Conservation (phyloP, 2,113 vertebrate genomes). For the Nothoprocta pentlandii region DNA sequence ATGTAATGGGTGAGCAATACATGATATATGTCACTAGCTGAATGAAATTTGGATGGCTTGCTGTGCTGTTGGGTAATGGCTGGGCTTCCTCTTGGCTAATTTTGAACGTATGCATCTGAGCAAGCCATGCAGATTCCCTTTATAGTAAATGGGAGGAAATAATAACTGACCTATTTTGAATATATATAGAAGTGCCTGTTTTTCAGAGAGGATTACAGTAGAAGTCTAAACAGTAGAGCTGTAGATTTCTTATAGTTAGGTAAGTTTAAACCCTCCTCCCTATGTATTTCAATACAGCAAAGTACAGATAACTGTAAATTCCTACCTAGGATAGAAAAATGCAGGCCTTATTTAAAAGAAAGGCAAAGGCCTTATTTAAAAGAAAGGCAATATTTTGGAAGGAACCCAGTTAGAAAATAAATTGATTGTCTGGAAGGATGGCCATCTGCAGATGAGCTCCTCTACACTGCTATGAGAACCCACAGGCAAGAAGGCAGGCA, state of each 20-base stretch:
- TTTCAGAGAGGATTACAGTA: not conserved
- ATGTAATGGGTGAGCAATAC: not conserved
- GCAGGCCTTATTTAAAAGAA: not conserved
- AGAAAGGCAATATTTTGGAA: not conserved
- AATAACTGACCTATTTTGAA: not conserved
- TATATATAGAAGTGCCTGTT: not conserved
- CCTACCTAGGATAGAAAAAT: not conserved
- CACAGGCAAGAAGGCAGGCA: not conserved
- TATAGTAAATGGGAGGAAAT: slow-evolving; percentile 13
- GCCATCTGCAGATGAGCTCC: not conserved
- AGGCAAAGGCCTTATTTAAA: not conserved
- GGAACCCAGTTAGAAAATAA: not conserved
- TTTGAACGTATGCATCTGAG: slow-evolving; percentile 32
- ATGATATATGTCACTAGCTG: not conserved
- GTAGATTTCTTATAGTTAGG: not conserved
- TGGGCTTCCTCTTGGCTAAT: slow-evolving; percentile 4
- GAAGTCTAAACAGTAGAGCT: not conserved
- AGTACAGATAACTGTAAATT: not conserved
- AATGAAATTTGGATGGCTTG: not conserved
- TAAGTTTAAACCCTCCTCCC: not conserved
- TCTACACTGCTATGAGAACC: not conserved
- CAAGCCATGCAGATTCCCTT: not conserved
- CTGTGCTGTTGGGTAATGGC: not conserved
- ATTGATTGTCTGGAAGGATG: not conserved
- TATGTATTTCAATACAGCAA: not conserved